Evolutionary conservation across 2,888 invertebrate genomes (phyloP), one percentile per base, ranked within the genome.

Genomic region (Orthosia incerta): DNA sequence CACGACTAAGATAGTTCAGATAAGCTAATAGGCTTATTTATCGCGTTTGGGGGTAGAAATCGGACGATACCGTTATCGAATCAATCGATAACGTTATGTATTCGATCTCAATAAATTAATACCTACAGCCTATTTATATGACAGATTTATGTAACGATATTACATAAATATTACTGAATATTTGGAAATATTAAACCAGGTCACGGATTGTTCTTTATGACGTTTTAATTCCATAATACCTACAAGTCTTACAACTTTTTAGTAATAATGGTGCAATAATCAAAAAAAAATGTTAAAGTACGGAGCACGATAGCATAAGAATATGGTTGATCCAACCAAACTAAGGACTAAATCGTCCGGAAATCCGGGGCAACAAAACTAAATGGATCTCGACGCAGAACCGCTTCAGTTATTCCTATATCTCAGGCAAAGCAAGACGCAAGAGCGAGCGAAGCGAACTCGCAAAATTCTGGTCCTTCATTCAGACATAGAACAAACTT

Each of bases 21-120:
- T 53, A 69, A 69, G 20, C 12, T 60, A 78, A 78, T 74, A 77
- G n/a, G 53, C 23, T 13, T 13, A 20, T 60, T 53, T 78, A 69
- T 69, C 26, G 70, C 46, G 4, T 12, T 26, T 74, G 18, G 39
- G 46, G 20, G 70, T 23, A 48, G 39, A 31, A 69, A 51, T 69
- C 31, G 71, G 71, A 23, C 13, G 77, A 59, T 46, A 46, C 13
- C 7, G n/a, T n/a, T 76, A 46, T 68, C 68, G 26, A 31, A 67
- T 51, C 46, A 31, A 51, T 57, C 57, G 45, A 45, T 57, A 65
- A 45, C n/a, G 13, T 48, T 18, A 45, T 31, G 20, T 73, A 60
- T 31, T 55, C 7, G 55, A 64, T 73, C 50, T 64, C 26, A 57
- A 56, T 65, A 46, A 45, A 39, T 39, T 7, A n/a, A 39, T 59